A percentile compares a stretch with the other conserved stretches of the same genome.
phyloP scores from a whole-genome alignment of 2,113 vertebrate genomes.

The Puffinus mauretanicus region DNA sequence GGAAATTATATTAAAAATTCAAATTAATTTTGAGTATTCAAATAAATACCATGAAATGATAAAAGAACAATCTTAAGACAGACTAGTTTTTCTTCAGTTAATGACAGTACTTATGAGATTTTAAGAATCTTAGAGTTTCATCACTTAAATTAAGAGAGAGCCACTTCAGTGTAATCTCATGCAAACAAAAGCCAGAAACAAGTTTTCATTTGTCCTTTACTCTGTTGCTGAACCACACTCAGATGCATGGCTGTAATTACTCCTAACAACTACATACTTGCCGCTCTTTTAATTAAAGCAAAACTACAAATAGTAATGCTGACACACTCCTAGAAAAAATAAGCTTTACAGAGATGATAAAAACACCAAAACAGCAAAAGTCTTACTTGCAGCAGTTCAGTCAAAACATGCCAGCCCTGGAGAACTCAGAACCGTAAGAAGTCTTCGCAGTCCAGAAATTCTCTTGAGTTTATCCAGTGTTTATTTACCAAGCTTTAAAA shows the following conservation, averaged over 20 bases:
- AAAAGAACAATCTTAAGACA: neutral
- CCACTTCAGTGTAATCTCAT: constrained; percentile 39
- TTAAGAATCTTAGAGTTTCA: constrained; percentile 22
- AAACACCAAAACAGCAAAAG: constrained; percentile 59
- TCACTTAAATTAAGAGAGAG: constrained; percentile 27
- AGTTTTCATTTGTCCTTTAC: constrained; percentile 15
- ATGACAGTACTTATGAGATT: neutral
- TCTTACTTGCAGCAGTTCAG: constrained; percentile 77
- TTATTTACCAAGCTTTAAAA: constrained; percentile 72
- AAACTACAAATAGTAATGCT: constrained; percentile 46
- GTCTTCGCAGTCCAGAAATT: constrained; percentile 66
- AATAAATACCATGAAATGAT: neutral
- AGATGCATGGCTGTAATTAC: constrained; percentile 52
- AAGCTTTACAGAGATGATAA: constrained; percentile 65
- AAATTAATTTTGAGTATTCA: neutral
- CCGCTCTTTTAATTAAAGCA: constrained; percentile 38
- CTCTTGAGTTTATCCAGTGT: constrained; percentile 68
- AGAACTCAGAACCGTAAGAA: constrained; percentile 68
- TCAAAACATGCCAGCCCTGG: constrained; percentile 71
- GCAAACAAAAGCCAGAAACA: constrained; percentile 53
- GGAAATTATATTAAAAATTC: neutral
- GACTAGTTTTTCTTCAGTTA: neutral
- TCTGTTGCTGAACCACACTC: constrained; percentile 15
- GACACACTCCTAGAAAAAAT: constrained; percentile 67
- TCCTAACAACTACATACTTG: constrained; percentile 61